These are phyloP conservation scores for Menura novaehollandiae DNA, from an alignment of 2,113 vertebrate genomes.

Conservation along the genomic window DNA sequence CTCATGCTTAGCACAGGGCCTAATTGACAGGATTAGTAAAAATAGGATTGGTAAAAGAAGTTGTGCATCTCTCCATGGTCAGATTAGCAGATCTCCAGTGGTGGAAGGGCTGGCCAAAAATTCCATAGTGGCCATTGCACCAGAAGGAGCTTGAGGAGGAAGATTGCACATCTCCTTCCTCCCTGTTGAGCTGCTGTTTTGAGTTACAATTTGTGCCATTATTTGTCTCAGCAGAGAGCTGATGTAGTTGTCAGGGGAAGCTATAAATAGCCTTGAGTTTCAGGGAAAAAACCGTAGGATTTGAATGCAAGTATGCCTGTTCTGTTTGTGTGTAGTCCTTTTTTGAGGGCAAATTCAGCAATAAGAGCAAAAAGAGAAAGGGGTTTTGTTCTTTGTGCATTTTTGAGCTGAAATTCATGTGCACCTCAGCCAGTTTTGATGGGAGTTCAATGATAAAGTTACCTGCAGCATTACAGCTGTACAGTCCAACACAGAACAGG, in stretches of 20 bases:
- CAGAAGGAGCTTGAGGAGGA: not conserved
- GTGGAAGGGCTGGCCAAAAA: not conserved
- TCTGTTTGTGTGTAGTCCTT: not conserved
- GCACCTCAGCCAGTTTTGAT: not conserved
- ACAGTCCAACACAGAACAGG: not conserved
- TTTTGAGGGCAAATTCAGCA: not conserved
- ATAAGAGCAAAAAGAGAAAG: not conserved
- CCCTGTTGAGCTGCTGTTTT: not conserved
- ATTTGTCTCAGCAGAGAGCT: not conserved
- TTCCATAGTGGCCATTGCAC: not conserved
- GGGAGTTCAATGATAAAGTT: not conserved
- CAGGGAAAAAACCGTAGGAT: not conserved
- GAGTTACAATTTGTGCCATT: not conserved
- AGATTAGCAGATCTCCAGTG: not conserved
- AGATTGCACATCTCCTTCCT: not conserved
- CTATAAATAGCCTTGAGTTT: constrained; percentile 38
- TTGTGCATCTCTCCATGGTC: not conserved
- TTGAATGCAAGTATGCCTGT: not conserved
- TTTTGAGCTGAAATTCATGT: not conserved
- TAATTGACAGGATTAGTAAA: not conserved
- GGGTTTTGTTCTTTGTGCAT: not conserved
- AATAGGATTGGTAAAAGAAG: not conserved
- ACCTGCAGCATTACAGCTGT: not conserved
- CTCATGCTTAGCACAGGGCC: not conserved
- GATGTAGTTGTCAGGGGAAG: not conserved